Evolutionary conservation across 2,888 invertebrate genomes (phyloP), one percentile per base, ranked within the genome.

Genomic region (Eutolmus rufibarbis): DNA sequence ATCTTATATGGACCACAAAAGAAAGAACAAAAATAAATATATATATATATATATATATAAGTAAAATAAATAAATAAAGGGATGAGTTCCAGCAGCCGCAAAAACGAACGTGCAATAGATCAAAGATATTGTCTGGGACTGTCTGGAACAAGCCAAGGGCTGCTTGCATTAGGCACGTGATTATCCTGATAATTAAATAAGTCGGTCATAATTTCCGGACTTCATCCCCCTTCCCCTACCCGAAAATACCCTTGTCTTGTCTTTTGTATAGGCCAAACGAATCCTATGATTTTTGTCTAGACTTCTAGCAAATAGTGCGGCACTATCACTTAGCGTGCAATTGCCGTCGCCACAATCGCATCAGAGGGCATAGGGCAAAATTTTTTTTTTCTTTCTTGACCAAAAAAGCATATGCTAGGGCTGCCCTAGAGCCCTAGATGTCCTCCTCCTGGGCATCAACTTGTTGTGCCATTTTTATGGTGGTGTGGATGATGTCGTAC

Each of bases 151-250:
- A 86, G 19, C 37, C 19, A 34, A 34, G 86, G 77, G 31, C 5
- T 46, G 51, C 77, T 56, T 77, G 76, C 77, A 77, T 77, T 86
- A 77, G 86, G 86, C 86, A 86, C 86, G 86, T 86, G 86, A 86
- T 86, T 86, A 86, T 86, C 77, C 86, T 86, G 86, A 86, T 86
- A 86, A 86, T 86, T 86, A 86, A 86, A 86, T 86, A 86, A 86
- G 37, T 77, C 76, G 86, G 77, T 86, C 77, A 86, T 86, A 86
- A 86, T 86, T 86, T 86, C 46, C 86, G 46, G 40, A 7, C 1
- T 14, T 46, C 4, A 14, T 46, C 16, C 66, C 23, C 66, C 66
- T 0, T 1, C 19, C 5, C 5, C 0, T 57, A 19, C 56, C 56
- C 23, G 9, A 34, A 34, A 34, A 7, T 5, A 34, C 57, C 56